Percentiles rank a stretch among this genome's conserved stretches.
phyloP scores from a whole-genome alignment of 2,797 vertebrate genomes.

The Saguinus oedipus region DNA sequence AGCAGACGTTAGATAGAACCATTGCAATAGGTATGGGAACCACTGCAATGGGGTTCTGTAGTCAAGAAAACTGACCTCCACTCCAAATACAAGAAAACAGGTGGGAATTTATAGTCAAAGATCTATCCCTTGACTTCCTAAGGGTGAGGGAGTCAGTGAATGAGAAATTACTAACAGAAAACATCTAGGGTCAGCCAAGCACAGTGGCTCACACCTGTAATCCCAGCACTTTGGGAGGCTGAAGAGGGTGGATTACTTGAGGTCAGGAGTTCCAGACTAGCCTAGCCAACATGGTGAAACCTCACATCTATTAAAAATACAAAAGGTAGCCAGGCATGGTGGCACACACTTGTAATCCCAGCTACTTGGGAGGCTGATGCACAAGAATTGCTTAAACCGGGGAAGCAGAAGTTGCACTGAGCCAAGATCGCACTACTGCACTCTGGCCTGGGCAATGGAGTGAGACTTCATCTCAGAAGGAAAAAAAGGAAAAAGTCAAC shows the following conservation, averaged over 20 bases:
- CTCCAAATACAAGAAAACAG: neutral
- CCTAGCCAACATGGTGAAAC: too few species aligned
- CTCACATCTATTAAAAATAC: too few species aligned
- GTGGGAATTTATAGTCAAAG: neutral
- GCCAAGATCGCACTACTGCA: neutral
- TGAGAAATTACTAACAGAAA: neutral
- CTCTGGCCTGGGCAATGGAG: neutral
- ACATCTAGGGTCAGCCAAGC: neutral
- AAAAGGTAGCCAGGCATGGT: too few species aligned
- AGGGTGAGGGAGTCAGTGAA: neutral
- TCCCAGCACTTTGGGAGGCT: too few species aligned
- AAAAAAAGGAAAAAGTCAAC: too few species aligned
- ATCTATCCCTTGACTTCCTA: neutral
- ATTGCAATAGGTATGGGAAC: too few species aligned
- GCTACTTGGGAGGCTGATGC: neutral
- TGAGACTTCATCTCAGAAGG: fast-evolving
- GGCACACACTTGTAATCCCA: neutral
- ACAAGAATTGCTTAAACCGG: neutral
- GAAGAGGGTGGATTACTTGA: too few species aligned
- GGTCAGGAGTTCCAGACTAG: too few species aligned
- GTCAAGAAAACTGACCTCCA: neutral
- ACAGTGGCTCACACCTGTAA: too few species aligned
- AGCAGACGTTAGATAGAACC: neutral
- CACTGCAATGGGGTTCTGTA: too few species aligned
- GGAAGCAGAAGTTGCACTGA: neutral